Evolutionary conservation across 2,888 invertebrate species (phyloP), one percentile per base, ranked within the genome.

Genomic region (Ophion obscuratus): DNA sequence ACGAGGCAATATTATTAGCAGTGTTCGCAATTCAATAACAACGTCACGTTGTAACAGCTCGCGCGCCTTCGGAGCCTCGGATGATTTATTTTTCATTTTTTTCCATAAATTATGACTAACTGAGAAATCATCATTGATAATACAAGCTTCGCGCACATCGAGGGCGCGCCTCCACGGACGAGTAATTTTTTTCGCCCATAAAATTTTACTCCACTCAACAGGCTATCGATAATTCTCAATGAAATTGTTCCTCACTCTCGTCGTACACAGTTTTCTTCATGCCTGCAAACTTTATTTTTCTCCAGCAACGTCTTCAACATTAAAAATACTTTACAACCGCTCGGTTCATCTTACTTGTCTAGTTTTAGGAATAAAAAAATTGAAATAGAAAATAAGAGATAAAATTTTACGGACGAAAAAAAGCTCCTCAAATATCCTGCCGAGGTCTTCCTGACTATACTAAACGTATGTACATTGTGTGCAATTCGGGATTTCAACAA

Each of bases 401-500:
- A 57, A 85, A 74, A 82, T 61, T 57, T 31, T 36, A 71, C 71
- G 40, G 10, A 14, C 24, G 14, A 74, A 61, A 61, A 74, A 57
- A 57, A 57, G 24, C 31, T 11, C 36, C 14, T 40, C n/a, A 57
- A 36, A 10, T n/a, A 61, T 20, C 20, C 20, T 24, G 24, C 20
- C 61, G 5, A 20, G 64, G 31, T 64, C 64, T 24, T 76, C 47
- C 20, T 64, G 10, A 76, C 40, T 64, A 76, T 67, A 24, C 53
- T 66, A 74, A 24, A 44, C 66, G 64, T 84, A 83, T 79, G 64
- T 83, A 81, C 83, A 81, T 75, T 81, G 66, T 85, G 78, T 83
- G 74, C 82, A 70, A 75, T 82, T 71, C 84, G 87, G 88, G 88
- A 57, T 87, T 88, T 92, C 87, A 91, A 91, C 90, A 91, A 91